Base-by-base conservation (phyloP, 2,888 invertebrate genomes). In the Acrobeloides nanus region DNA sequence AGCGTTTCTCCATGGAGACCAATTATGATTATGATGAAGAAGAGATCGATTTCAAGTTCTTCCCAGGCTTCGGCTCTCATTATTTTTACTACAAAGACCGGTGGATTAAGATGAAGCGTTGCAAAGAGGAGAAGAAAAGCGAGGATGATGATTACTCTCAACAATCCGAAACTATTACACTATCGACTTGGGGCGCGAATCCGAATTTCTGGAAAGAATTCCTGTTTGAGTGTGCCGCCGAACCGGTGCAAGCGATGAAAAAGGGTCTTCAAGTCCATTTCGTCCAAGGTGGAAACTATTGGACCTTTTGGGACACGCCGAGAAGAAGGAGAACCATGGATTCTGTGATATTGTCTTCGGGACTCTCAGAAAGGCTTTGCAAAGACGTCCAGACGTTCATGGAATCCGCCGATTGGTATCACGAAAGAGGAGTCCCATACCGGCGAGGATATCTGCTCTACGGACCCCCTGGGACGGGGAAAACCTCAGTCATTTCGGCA, bases 371-470 rank as follows among this genome's bases (percentile, higher is more conserved):
- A 3, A 80, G 79, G 57, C 85, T 99, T 55, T 72, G 87, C 8
- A 75, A 77, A 0, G 97, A 99, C 76, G 86, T 95, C 52, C 78
- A 81, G 55, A 93, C 95, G 68, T 97, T 99, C 73, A 87, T 89
- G 55, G 76, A 80, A 25, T 88, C 84, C 74, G 85, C 90, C 1
- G 77, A 82, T 42, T 99, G 97, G 97, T 70, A 18, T 25, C 42
- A 83, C 35, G 86, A 89, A n/a, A 63, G 81, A 64, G 81, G 87
- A n/a, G 87, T 90, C 59, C 90, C 90, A 1, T 92, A 92, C 72
- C 80, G 90, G 67, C 79, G 90, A 78, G 97, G 97, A 0, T 99
- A 97, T 76, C 80, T 99, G 38, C 78, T 99, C 1, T 79, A 93
- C 76, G 97, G 97, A 0, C 97, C 97, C 3, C 97, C 97, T 1